These are phyloP conservation scores for Propsilocerus akamusi DNA, from an alignment of 1,140 invertebrate species.

Conservation along the genomic window DNA sequence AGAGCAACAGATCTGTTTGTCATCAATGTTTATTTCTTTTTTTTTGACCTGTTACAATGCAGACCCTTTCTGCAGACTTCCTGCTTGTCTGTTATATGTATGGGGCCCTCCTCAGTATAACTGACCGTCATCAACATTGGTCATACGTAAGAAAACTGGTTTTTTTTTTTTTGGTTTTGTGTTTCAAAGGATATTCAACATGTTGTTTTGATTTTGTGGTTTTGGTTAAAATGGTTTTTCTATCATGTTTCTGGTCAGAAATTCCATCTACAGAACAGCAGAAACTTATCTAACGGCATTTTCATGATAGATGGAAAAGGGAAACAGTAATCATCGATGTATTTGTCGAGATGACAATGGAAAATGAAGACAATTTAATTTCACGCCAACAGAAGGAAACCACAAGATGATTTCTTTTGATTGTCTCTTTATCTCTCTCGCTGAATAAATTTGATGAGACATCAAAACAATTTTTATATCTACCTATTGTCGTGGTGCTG, in stretches of 20 bases:
- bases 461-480: too few relatives aligned
- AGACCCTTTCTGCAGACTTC: background rate
- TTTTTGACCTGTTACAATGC: conserved; percentile 1
- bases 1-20: background rate
- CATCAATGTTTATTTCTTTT: background rate
- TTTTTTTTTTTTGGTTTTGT: too few relatives aligned
- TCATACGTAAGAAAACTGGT: background rate
- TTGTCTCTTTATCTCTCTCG: too few relatives aligned
- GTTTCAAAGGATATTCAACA: background rate
- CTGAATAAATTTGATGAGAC: too few relatives aligned
- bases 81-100: too few relatives aligned
- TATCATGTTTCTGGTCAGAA: background rate
- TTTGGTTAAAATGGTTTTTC: background rate
- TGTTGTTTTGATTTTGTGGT: conserved; percentile 4
- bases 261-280: background rate
- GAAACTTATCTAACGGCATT: background rate
- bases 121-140: background rate
- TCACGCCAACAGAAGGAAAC: conserved; percentile 1
- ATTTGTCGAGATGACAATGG: conserved; percentile 2
- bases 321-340: background rate
- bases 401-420: too few relatives aligned
- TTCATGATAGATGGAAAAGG: background rate
- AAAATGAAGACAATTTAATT: conserved; percentile 1
- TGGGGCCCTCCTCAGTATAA: too few relatives aligned
- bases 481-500: too few relatives aligned